phyloP scores from a whole-genome alignment of 1,140 invertebrate species.

The Gerris buenoi region DNA sequence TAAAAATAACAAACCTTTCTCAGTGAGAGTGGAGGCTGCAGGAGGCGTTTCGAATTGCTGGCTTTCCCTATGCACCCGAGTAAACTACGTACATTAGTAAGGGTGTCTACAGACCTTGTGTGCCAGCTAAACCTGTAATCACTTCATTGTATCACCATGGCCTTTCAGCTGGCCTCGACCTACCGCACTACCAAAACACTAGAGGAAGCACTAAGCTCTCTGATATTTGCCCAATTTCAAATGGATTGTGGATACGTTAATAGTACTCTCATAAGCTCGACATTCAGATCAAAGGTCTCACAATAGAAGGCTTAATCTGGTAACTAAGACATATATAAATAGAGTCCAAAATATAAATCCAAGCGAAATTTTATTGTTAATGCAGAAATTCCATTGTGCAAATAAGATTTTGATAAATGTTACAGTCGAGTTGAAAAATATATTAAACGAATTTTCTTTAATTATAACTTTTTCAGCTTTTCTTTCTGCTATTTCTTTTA shows the following conservation, averaged over 20 bases:
- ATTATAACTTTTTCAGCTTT: too few species aligned
- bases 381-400: too few species aligned
- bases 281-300: background rate
- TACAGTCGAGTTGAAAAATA: too few species aligned
- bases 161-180: background rate
- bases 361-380: background rate
- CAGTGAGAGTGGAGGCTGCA: background rate
- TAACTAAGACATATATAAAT: background rate
- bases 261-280: background rate
- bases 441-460: too few species aligned
- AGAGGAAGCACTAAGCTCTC: background rate
- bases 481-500: too few species aligned
- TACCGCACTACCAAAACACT: background rate
- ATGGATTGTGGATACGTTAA: background rate
- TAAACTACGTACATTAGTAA: too few species aligned
- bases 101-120: background rate
- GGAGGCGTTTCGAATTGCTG: background rate
- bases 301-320: background rate
- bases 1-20: background rate
- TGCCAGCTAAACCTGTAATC: background rate
- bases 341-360: background rate
- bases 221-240: background rate
- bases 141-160: background rate
- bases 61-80: too few species aligned
- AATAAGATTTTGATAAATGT: too few species aligned